Percentiles rank a stretch among this genome's conserved stretches.
Conservation (phyloP, 2,888 invertebrate species). For the Punctoribates punctum region DNA sequence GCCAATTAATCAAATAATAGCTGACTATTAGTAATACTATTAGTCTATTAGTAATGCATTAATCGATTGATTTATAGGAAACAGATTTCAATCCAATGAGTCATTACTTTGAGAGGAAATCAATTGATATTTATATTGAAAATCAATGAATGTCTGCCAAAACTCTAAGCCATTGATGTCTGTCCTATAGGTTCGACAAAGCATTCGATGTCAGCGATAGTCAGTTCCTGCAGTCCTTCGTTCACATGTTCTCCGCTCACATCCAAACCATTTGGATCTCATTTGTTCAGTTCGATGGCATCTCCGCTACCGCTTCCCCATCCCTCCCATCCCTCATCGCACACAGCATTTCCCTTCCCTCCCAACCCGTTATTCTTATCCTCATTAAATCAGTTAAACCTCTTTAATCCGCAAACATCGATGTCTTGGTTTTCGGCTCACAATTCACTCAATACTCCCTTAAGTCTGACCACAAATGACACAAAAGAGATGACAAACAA, state of each 20-base stretch:
- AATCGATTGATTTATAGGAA: constrained; percentile 10
- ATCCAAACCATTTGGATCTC: constrained; percentile 32
- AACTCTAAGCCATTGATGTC: background rate
- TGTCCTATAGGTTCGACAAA: constrained; percentile 1
- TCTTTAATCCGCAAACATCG: constrained; percentile 15
- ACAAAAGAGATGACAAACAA: constrained; percentile 6
- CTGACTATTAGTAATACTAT: no score
- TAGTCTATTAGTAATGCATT: background rate
- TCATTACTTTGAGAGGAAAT: constrained; percentile 14
- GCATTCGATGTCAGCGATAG: constrained; percentile 33
- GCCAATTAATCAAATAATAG: no score
- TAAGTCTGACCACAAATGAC: constrained; percentile 34
- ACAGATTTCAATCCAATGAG: constrained; percentile 8
- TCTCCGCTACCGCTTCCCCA: constrained; percentile 25
- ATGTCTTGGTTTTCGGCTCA: constrained; percentile 31
- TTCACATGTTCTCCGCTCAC: constrained; percentile 14
- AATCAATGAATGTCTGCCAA: background rate
- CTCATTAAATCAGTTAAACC: background rate
- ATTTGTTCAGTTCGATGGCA: constrained; percentile 26
- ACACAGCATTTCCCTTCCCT: constrained; percentile 40
- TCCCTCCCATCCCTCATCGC: background rate
- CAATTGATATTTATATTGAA: no score
- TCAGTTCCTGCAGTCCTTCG: constrained; percentile 20
- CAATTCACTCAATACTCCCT: constrained; percentile 17
- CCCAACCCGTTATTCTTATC: constrained; percentile 40